Evolutionary conservation across 2,797 vertebrate genomes (phyloP), one percentile per base, ranked within the genome.

Genomic region (Danio tinwini): DNA sequence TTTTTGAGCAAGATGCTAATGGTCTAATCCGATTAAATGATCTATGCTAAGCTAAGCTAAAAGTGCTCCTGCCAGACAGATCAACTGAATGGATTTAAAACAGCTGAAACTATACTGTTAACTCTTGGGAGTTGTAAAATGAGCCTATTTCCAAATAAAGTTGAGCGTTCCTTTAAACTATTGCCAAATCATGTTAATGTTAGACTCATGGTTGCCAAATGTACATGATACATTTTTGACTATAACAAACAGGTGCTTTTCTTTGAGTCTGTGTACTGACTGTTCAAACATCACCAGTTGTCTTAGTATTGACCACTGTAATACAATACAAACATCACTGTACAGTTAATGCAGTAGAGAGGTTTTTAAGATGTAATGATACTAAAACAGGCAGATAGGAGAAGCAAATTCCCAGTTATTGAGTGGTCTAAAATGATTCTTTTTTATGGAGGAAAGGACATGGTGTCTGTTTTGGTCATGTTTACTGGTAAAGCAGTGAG

Each of bases 401-500:
- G 62, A 73, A 58, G 42, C 45, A 80, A 78, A 82, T 21, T 55
- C 44, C 6, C n/a, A 73, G 53, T 75, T 16, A 37, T 52, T 59
- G 56, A 73, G 21, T 72, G 71, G 74, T 61, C 56, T 61, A 71
- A 74, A 71, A 76, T 16, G 14, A 1, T 58, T 74, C 63, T 55
- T 29, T 29, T 29, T 29, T 29, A 19, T 55, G 6, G 56, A 78
- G 19, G n/a, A 83, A 74, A 61, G 21, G 12, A 21, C 49, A 58
- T 72, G 44, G 49, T 58, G n/a, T 52, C 72, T 74, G 50, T 76
- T 65, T 52, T 78, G 53, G 40, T 80, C 49, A 53, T 29, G 19
- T 78, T 65, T 81, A 19, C 7, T 73, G 70, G 47, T 82, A 47
- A 76, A 44, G 12, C 80, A 55, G 67, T 87, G 80, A 76, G 65